These are phyloP conservation scores for Aleadryas rufinucha DNA, from an alignment of 2,113 vertebrate species.

Conservation along the genomic window DNA sequence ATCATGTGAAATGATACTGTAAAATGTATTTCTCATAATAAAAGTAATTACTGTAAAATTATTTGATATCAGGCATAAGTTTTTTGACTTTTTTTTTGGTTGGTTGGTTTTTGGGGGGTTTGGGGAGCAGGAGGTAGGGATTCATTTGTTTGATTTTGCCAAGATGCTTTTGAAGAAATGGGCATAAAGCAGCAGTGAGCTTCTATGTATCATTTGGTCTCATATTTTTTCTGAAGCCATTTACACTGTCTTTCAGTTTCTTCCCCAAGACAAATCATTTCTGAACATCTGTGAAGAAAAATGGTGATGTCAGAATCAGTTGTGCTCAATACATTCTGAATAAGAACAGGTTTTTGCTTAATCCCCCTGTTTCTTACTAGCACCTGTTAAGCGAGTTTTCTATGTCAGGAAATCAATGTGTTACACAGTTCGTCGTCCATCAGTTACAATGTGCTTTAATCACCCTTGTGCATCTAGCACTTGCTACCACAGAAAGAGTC, in stretches of 20 bases:
- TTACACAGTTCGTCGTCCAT: neutral
- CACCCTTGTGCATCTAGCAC: neutral
- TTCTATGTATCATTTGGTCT: neutral
- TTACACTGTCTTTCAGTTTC: neutral
- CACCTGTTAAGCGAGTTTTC: neutral
- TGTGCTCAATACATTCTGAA: neutral
- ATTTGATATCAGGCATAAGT: neutral
- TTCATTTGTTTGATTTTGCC: neutral
- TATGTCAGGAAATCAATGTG: conserved; percentile 11
- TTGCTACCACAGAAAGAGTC: neutral
- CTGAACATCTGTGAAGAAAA: neutral
- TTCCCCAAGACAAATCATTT: neutral
- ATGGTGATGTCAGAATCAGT: neutral
- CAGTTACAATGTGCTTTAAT: neutral
- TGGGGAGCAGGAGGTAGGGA: no score
- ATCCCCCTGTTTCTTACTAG: neutral
- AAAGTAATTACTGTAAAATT: neutral
- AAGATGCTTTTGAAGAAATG: neutral
- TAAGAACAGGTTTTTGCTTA: neutral
- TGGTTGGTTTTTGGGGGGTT: neutral
- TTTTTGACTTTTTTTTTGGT: neutral
- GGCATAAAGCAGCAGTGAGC: neutral
- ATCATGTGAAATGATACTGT: neutral
- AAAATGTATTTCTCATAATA: neutral
- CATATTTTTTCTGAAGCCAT: neutral